Base-by-base conservation (phyloP, 2,888 invertebrate species). In the Apodemia mormo region DNA sequence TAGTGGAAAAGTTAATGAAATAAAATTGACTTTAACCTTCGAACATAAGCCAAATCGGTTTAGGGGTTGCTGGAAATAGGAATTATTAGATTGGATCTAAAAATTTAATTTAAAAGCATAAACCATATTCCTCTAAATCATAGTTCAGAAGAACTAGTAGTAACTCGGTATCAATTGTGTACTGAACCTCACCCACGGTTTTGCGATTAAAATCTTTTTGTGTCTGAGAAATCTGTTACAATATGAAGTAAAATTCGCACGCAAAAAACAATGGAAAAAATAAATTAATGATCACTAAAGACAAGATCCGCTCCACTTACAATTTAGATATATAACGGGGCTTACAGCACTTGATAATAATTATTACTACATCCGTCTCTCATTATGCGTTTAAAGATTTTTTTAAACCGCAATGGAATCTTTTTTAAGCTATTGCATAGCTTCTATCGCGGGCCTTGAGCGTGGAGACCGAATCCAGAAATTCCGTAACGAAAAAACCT, bases 161-260 rank as follows among this genome's bases (percentile, higher is more conserved):
- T 30, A 61, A 29, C 10, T 61, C 33, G 14, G 12, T 61, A 61
- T 61, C 30, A 61, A 61, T 30, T 61, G 61, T 61, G 12, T 14
- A 61, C 61, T 7, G 29, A 33, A 61, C 61, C 12, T 61, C 14
- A 61, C 30, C 33, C 12, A 61, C 61, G 33, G 33, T 30, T 33
- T 61, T 14, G 61, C 2, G 61, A 33, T 61, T 61, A 61, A 14
- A 61, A 61, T 61, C 61, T 61, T 61, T 61, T 61, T 61, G 33
- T 61, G 61, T 61, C 61, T 61, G 61, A 61, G 61, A 61, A 61
- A 33, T 61, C 61, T 33, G 61, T 33, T 33, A 61, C 61, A 61
- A 61, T 61, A 61, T 61, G 12, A 61, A 61, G 33, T 61, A 61
- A 33, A 33, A 61, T 61, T 61, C 61, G 61, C 61, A 61, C 61